Base-by-base conservation (phyloP, 2,797 vertebrate species). In the Lophotriccus pileatus region DNA sequence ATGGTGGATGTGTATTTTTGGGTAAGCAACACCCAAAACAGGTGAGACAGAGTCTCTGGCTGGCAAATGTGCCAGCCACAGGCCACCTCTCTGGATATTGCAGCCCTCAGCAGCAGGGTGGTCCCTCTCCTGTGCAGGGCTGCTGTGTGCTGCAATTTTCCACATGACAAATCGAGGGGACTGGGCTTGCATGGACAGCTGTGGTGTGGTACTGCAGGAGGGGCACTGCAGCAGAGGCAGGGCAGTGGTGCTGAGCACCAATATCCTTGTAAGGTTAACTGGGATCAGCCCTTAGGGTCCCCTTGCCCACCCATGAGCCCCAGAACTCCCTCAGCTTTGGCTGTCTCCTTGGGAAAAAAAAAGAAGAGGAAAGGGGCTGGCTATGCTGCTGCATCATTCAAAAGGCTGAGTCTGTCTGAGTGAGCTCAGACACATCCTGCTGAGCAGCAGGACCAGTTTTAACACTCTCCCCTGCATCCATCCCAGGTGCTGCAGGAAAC, bases 11-110 rank as follows among this genome's bases (percentile, higher is more conserved):
- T 4, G 12, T 43, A 44, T 1, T 37, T 87, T 63, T 12, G 56
- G 55, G 28, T 55, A 20, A 70, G 21, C 10, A 72, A 14, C 3
- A 9, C 41, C 32, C 28, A 63, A 24, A 90, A 58, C 1, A 20
- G 23, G 37, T 37, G 52, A 85, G 34, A 28, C 13, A 39, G 56
- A 16, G 32, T 34, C 60, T 73, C 66, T 49, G 78, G 20, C 24
- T 52, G 50, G 10, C 1, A 8, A n/a, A 55, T 22, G 15, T 1
- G 0, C 5, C 60, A 60, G 47, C 11, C 47, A 53, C 20, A 30
- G 62, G 16, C 13, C 85, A 37, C 0, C 13, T 17, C 1, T 0
- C 28, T 18, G 68, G 55, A 3, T 36, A 16, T 8, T 0, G 0
- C 34, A 55, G 37, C 47, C 62, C 80, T 34, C 25, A 21, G 76